Conservation (phyloP, 1,140 invertebrate species). For the Eurytemora carolleeae region DNA sequence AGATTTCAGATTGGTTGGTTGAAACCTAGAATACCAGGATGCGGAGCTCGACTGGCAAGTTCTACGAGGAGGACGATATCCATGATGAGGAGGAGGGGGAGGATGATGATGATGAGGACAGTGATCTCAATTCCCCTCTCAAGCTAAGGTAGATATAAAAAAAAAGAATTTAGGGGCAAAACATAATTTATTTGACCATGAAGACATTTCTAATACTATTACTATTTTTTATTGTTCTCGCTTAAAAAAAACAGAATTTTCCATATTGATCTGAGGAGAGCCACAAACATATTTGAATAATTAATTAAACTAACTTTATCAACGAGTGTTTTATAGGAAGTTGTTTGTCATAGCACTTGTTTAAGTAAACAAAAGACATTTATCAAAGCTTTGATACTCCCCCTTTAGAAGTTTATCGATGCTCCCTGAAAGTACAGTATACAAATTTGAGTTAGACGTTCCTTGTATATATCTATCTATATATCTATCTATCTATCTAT, state of each 20-base stretch:
- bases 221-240: no score
- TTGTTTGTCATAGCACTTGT: neutral
- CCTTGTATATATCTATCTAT: neutral
- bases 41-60: no score
- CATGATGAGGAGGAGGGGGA: slow-evolving; percentile 20
- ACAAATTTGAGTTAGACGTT: no score
- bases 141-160: neutral
- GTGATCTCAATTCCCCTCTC: neutral
- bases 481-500: neutral
- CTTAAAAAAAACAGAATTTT: no score
- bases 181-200: no score
- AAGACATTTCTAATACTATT: no score
- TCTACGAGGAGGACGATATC: no score
- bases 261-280: no score
- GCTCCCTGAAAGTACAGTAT: neutral
- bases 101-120: slow-evolving; percentile 41
- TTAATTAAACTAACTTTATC: neutral
- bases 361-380: neutral
- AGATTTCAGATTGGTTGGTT: no score
- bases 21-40: no score
- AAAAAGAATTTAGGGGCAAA: neutral
- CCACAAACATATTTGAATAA: no score
- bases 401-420: neutral
- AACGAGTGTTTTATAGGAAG: neutral
- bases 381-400: neutral